Base-by-base conservation (phyloP, 2,888 invertebrate genomes). In the Acleris holmiana region DNA sequence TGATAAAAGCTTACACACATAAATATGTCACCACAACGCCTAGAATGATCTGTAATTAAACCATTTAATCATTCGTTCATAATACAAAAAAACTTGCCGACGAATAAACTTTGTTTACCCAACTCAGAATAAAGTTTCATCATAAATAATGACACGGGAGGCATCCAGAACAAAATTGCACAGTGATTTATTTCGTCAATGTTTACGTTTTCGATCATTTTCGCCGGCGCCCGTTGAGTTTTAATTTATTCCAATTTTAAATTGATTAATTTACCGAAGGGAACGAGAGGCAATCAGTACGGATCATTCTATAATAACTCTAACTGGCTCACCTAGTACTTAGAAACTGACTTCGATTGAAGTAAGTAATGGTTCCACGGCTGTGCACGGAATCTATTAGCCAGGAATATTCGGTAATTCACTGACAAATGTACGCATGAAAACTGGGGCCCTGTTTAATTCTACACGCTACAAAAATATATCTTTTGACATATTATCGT, bases 241-340 rank as follows among this genome's bases (percentile, higher is more conserved):
- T 40, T 29, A 53, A 58, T 53, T 63, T 64, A 59, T 64, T 58
- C 41, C 48, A 59, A 48, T 53, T 64, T 64, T 29, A 53, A 64
- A 59, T 53, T 64, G 25, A 64, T 64, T 54, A 48, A 40, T 54
- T 55, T 53, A n/a, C 2, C 53, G 25, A 10, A 17, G 58, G 54
- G 35, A 18, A 23, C 48, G 53, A 21, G 17, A 48, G 53, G 17
- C 58, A 63, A 63, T 63, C 57, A 58, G 51, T 29, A 47, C 21
- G 57, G 23, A 64, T 64, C 40, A 54, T 48, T 64, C 57, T 56
- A 57, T 56, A 62, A 62, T 62, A 46, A 46, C 51, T 17, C 18
- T 46, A 44, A 62, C 44, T 50, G 44, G 44, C n/a, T 17, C 18
- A 44, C 23, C 29, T 55, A 44, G 44, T 23, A 6, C 29, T 44